phyloP scores from a whole-genome alignment of 2,113 vertebrate species.

The Rhodinocichla rosea region DNA sequence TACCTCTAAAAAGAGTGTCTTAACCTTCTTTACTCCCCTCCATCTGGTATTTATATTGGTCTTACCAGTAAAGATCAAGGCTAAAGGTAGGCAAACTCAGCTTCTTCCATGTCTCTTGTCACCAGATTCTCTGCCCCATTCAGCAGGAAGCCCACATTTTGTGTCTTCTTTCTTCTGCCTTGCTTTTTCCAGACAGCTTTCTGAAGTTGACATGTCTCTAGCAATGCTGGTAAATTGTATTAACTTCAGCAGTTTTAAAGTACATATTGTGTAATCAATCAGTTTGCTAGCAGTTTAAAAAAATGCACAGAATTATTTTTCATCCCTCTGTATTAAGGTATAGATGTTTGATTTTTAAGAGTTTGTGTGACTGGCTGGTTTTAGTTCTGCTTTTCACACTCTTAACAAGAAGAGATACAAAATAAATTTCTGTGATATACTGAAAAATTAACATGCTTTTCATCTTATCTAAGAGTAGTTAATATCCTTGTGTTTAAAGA shows the following conservation, averaged over 20 bases:
- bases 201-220: neutral
- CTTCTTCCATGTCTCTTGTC: neutral
- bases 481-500: neutral
- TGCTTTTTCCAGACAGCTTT: neutral
- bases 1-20: neutral
- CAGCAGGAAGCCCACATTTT: neutral
- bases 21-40: fast-evolving
- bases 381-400: neutral
- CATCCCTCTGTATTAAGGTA: neutral
- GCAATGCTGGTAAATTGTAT: neutral
- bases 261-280: neutral
- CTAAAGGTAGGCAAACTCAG: neutral
- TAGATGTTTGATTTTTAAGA: neutral
- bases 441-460: neutral
- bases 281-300: neutral
- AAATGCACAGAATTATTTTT: neutral
- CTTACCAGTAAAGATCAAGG: neutral
- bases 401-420: neutral
- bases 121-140: neutral
- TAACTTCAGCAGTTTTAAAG: neutral
- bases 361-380: neutral
- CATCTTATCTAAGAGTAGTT: neutral
- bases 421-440: neutral
- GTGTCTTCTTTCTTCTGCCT: neutral
- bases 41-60: neutral